A percentile compares a stretch with the other conserved stretches of the same genome.
phyloP scores from a whole-genome alignment of 2,888 invertebrate genomes.

The Diploptera punctata region DNA sequence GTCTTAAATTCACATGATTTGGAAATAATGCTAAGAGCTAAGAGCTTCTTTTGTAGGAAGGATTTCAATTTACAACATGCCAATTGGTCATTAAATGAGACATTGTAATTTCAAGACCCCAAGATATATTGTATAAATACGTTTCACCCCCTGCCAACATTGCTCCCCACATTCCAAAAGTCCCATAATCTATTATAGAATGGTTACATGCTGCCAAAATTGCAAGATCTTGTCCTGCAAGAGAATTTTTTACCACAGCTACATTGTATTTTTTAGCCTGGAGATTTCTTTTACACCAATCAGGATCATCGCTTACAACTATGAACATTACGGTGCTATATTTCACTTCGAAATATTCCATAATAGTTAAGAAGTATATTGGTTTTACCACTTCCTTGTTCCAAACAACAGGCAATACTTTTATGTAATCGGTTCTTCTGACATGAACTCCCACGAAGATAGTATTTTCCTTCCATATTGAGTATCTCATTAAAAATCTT shows the following conservation, averaged over 20 bases:
- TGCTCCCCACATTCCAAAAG: constrained; percentile 60
- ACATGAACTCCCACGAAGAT: constrained; percentile 63
- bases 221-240: constrained; percentile 56
- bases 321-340: constrained; percentile 54
- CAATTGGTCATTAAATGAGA: background rate
- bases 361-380: constrained; percentile 55
- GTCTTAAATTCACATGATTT: too few species aligned
- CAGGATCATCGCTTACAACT: constrained; percentile 58
- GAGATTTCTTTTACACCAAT: constrained; percentile 56
- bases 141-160: constrained; percentile 59
- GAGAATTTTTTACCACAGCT: constrained; percentile 51
- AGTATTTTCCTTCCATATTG: constrained; percentile 43
- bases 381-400: constrained; percentile 53
- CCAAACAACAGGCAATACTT: constrained; percentile 60
- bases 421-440: constrained; percentile 62
- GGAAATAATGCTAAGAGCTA: too few species aligned
- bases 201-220: constrained; percentile 60
- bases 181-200: constrained; percentile 60
- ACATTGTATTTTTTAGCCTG: constrained; percentile 53
- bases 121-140: constrained; percentile 54
- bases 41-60: too few species aligned
- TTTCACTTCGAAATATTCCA: constrained; percentile 55
- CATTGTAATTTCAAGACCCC: background rate
- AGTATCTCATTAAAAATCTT: constrained; percentile 52
- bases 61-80: background rate